These are phyloP conservation scores for Hesperia comma DNA, from an alignment of 2,888 invertebrate genomes.

Conservation along the genomic window DNA sequence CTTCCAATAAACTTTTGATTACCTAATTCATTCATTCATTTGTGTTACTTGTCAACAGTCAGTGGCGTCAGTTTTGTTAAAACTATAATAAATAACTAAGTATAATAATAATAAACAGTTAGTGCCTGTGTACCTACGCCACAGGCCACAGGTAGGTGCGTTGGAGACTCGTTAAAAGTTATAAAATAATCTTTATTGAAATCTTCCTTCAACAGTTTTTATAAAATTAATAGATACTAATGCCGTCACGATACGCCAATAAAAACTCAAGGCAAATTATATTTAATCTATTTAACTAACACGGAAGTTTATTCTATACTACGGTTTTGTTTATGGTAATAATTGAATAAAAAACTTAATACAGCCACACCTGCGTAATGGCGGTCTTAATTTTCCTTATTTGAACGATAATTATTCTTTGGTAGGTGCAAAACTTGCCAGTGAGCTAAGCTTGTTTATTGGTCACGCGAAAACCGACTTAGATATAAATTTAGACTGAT, in stretches of 20 bases:
- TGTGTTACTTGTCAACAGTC: no score
- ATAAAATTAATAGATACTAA: constrained; percentile 8
- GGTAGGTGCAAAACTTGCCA: constrained; percentile 1
- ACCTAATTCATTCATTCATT: no score
- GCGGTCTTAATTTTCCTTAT: constrained; percentile 26
- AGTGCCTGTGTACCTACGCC: neutral
- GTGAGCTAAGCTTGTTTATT: neutral
- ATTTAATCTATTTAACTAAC: constrained; percentile 30
- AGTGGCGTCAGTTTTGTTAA: no score
- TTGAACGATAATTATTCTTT: constrained; percentile 20
- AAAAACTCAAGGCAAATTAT: constrained; percentile 14
- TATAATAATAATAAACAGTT: no score
- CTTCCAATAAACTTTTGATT: no score
- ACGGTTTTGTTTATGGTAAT: constrained; percentile 33
- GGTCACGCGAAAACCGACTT: constrained; percentile 6
- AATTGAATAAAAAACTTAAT: constrained; percentile 22
- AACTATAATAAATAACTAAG: no score
- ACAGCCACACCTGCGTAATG: constrained; percentile 24
- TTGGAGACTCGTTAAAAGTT: neutral
- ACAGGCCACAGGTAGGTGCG: neutral
- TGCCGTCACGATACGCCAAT: constrained; percentile 10
- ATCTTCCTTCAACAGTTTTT: constrained; percentile 6
- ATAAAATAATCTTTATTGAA: constrained; percentile 4
- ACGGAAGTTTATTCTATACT: constrained; percentile 31
- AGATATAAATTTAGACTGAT: constrained; percentile 1